Evolutionary conservation across 2,113 vertebrate genomes (phyloP), one percentile per base, ranked within the genome.

Genomic region (Semicossyphus pulcher): DNA sequence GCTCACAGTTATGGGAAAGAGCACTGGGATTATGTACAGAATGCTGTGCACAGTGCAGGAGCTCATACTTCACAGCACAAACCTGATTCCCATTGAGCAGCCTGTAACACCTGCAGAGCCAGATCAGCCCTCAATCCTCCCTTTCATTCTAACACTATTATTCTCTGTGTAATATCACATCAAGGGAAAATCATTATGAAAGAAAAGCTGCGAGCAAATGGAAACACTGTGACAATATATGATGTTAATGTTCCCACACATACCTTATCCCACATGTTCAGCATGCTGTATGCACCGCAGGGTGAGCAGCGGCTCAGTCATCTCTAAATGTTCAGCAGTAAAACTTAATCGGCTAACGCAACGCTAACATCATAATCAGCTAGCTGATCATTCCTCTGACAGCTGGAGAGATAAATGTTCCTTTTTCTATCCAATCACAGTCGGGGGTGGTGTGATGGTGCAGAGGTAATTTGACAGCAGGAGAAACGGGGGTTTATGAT

Each of bases 71-170:
- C 80, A 84, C 87, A 86, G 73, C 70, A 60, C 69, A 76, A 49
- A 66, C 73, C 66, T 29, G 81, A 82, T 81, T 81, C 76, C 63
- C 61, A 72, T 80, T 70, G 80, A 86, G 80, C 77, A 66, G 72
- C 45, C 79, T 80, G 83, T 83, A 85, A 88, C 78, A 88, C 84
- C 88, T 91, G 85, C 81, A 76, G 69, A 69, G 88, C 49, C n/a
- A 74, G 89, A 91, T 91, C 83, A 89, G 80, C 86, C 73, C 61
- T 71, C 77, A 85, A 84, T 82, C 85, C 81, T 73, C 51, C 51
- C 61, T 78, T 80, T 84, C 80, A 82, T 84, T 76, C 71, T 62
- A 49, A 25, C 60, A 32, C 67, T 64, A 75, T 88, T 84, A 75
- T 88, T 80, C 68, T 59, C 39, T n/a, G n/a, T n/a, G 41, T 76